Conservation (phyloP, 2,888 invertebrate species). For the Rhorus exstirpatorius region DNA sequence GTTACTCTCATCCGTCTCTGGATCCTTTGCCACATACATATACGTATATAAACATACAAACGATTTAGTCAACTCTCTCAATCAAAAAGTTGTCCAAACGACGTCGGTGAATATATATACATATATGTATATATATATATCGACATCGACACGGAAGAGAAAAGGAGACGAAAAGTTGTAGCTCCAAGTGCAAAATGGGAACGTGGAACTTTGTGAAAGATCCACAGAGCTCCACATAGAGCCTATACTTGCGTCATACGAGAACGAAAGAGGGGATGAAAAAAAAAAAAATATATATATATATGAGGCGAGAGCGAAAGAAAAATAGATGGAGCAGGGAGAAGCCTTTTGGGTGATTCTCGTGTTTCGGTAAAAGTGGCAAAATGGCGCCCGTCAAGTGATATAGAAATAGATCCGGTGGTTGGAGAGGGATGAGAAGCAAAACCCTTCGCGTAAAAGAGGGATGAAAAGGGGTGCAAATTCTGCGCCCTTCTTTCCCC, state of each 20-base stretch:
- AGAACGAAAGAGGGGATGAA: not conserved
- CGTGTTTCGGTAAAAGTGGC: constrained; percentile 57
- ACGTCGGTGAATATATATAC: constrained; percentile 42
- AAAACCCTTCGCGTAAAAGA: not conserved
- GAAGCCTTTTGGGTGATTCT: constrained; percentile 32
- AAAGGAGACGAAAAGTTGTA: constrained; percentile 3
- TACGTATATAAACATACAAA: constrained; percentile 9
- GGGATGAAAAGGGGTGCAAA: constrained; percentile 29
- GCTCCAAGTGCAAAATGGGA: not conserved
- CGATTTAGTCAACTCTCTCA: constrained; percentile 58
- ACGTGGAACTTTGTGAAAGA: constrained; percentile 43
- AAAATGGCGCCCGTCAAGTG: constrained; percentile 56
- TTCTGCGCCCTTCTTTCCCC: not conserved
- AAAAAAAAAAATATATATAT: constrained; percentile 25
- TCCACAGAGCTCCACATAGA: no score
- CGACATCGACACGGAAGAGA: not conserved
- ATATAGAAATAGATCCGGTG: constrained; percentile 12
- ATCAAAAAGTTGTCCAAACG: constrained; percentile 68
- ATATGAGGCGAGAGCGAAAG: constrained; percentile 9
- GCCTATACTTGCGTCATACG: constrained; percentile 9
- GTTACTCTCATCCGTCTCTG: constrained; percentile 35
- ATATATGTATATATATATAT: no score
- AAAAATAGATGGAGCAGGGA: constrained; percentile 22
- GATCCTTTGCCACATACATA: not conserved
- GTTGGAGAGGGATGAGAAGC: not conserved